Conservation (phyloP, 2,113 vertebrate species). For the Mastomys coucha region DNA sequence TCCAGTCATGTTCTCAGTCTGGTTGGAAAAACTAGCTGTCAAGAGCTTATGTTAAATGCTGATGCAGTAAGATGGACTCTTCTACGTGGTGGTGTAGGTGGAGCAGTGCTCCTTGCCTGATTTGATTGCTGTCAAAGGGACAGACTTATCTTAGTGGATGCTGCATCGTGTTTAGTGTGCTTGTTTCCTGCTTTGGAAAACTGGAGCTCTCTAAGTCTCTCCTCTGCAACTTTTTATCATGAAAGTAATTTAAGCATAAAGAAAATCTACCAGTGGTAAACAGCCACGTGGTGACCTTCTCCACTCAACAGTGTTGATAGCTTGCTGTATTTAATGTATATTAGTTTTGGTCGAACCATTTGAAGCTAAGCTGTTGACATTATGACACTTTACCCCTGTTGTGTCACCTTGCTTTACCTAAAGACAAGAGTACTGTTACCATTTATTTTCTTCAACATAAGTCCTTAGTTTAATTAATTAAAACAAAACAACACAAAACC, state of each 20-base stretch:
- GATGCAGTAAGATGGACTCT: slow-evolving; percentile 6
- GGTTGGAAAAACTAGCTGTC: slow-evolving; percentile 45
- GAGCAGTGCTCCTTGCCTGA: slow-evolving; percentile 13
- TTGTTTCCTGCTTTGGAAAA: background rate
- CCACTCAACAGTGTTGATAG: slow-evolving; percentile 28
- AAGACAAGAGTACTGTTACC: slow-evolving; percentile 5
- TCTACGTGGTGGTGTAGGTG: slow-evolving; percentile 4
- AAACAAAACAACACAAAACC: background rate
- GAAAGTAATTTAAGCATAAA: background rate
- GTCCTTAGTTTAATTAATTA: slow-evolving; percentile 49
- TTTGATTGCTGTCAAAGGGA: slow-evolving; percentile 19
- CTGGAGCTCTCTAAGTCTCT: background rate
- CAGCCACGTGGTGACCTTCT: background rate
- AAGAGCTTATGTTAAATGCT: slow-evolving; percentile 20
- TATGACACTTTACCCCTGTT: background rate
- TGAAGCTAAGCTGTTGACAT: slow-evolving; percentile 40
- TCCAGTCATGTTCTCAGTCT: background rate
- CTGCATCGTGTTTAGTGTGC: background rate
- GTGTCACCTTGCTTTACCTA: background rate
- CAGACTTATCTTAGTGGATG: background rate
- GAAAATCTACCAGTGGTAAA: slow-evolving; percentile 11
- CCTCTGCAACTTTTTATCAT: background rate
- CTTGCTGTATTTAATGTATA: background rate
- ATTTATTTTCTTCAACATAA: slow-evolving; percentile 22
- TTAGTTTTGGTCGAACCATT: slow-evolving; percentile 38